phyloP scores from a whole-genome alignment of 2,797 vertebrate species.

The Anguilla obscura region DNA sequence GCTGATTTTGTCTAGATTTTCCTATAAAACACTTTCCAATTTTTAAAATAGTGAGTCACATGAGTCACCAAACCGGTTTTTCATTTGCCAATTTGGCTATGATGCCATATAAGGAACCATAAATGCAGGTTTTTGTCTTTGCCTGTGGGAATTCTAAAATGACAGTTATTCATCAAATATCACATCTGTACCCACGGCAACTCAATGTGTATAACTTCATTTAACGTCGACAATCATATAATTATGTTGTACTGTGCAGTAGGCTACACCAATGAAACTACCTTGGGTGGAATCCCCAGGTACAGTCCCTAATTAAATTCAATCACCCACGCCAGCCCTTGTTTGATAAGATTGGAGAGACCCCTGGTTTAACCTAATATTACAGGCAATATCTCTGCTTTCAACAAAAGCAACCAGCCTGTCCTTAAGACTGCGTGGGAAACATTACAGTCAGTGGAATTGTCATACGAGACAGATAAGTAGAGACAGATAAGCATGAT shows the following conservation, averaged over 20 bases:
- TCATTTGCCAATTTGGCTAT: background rate
- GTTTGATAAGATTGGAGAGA: background rate
- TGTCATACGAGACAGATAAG: slow-evolving; percentile 42
- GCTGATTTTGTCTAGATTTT: background rate
- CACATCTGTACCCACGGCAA: background rate
- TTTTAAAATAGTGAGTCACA: background rate
- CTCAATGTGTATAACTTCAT: background rate
- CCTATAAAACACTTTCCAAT: background rate
- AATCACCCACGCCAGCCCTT: background rate
- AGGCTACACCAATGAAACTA: background rate
- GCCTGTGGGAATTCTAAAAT: background rate
- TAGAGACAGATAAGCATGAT: slow-evolving; percentile 53
- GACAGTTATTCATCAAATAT: background rate
- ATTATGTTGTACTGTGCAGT: background rate
- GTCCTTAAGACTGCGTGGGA: slow-evolving; percentile 48
- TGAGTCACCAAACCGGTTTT: background rate
- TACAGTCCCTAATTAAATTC: background rate
- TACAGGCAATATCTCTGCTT: slow-evolving; percentile 55
- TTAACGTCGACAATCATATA: background rate
- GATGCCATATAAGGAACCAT: background rate
- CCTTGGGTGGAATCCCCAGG: background rate
- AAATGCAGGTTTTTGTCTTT: background rate
- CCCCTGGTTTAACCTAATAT: slow-evolving; percentile 36
- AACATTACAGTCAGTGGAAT: slow-evolving; percentile 19
- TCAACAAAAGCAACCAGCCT: slow-evolving; percentile 57